Base-by-base conservation (phyloP, 2,113 vertebrate species). In the Todiramphus saurophagus region DNA sequence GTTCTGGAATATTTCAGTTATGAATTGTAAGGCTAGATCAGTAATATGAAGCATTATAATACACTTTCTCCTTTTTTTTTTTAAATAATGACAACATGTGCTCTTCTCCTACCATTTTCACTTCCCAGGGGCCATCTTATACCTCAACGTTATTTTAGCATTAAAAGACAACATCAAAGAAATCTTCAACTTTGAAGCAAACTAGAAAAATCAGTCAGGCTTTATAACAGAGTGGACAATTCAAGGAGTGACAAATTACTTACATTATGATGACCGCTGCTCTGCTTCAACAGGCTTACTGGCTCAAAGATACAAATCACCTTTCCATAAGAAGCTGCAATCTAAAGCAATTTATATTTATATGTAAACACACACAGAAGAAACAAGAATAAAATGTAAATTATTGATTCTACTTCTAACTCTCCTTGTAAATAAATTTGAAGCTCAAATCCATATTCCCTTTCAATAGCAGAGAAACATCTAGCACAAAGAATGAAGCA, bases 291-390 rank as follows among this genome's bases (percentile, higher is more conserved):
- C 55, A 98, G 80, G 69, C 95, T 98, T 96, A 99, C 92, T 69
- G 99, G 99, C 96, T 99, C 99, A 98, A 99, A 99, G 90, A 99
- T 95, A 96, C 98, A 99, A 91, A 99, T 97, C 59, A 98, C 96
- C 69, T 98, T 99, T 96, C 99, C 99, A 10, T 99, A 99, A 89
- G 99, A 99, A 97, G 99, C 99, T 97, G 99, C 99, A 98, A 99
- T 99, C 99, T 99, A 96, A 51, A 51, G 50, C 50, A 51, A 25
- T 68, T 81, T 23, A 48, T 5, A 91, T 39, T 76, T 73, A 25
- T 31, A 72, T 16, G 5, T 24, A 89, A 2, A 48, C 13, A 68
- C 11, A 82, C 66, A 48, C 2, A 87, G 16, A 83, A 85, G 7
- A 86, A 86, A 56, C 4, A 76, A 39, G 15, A 80, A 41, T 14